Base-by-base conservation (phyloP, 2,113 vertebrate genomes). In the Megalops atlanticus region DNA sequence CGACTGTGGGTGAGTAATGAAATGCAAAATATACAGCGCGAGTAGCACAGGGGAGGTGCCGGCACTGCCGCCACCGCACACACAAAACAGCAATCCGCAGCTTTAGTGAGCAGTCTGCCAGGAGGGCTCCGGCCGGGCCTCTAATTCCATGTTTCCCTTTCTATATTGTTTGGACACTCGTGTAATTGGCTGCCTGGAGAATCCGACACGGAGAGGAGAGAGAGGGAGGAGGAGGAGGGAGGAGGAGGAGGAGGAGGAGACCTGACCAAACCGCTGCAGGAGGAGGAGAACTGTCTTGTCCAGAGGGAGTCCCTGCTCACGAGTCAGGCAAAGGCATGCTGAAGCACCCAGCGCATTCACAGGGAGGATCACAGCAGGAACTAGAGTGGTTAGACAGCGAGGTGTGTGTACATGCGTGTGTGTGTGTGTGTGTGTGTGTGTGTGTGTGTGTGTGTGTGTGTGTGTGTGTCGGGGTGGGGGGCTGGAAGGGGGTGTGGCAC, bases 181-280 rank as follows among this genome's bases (percentile, higher is more conserved):
- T 18, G 21, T 24, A 18, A 24, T 24, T 18, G 21, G n/a, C 43
- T 45, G 43, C 14, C 1, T 45, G 16, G 18, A 2, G 52, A 58
- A 5, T 18, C 16, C 21, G 16, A 18, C 14, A 24, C 52, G n/a
- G 21, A 24, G 18, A 58, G n/a, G n/a, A n/a, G 3, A n/a, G 52
- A 21, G 8, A 58, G 7, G 84, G 76, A 68, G 31, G 77, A 83
- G 87, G 77, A 85, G n/a, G n/a, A n/a, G n/a, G n/a, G n/a, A n/a
- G n/a, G n/a, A n/a, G n/a, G n/a, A n/a, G n/a, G n/a, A n/a, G n/a
- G n/a, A n/a, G n/a, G n/a, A n/a, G n/a, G n/a, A 84, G 15, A 84
- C 83, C 83, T 45, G 74, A 27, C 40, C n/a, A 75, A 45, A 33
- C 43, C 74, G 52, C 45, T 52, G 45, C 31, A 54, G 33, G 27